A percentile compares a stretch with the other conserved stretches of the same genome.
These are phyloP conservation scores for Apogon hyalosoma DNA, from an alignment of 2,797 vertebrate genomes.

Conservation along the genomic window DNA sequence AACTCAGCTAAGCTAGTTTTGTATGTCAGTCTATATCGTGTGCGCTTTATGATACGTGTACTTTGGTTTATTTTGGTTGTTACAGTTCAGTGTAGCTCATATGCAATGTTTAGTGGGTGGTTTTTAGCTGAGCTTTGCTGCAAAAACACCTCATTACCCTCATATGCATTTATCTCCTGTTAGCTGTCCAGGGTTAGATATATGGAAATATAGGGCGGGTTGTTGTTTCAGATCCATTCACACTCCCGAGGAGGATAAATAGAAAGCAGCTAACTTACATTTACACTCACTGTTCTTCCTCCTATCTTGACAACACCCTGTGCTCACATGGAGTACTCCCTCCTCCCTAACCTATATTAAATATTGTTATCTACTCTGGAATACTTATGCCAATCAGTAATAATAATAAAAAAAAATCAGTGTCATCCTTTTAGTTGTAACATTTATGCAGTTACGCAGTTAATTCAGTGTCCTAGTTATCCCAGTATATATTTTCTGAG, in stretches of 20 bases:
- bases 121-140: constrained; percentile 8
- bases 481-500: neutral
- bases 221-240: constrained; percentile 10
- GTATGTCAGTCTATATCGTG: neutral
- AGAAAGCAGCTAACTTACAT: neutral
- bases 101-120: constrained; percentile 6
- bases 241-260: neutral
- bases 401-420: too few species aligned
- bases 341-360: too few species aligned
- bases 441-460: too few species aligned
- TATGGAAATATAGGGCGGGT: constrained; percentile 5
- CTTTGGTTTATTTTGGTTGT: neutral
- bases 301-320: neutral
- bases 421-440: too few species aligned
- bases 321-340: neutral
- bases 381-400: too few species aligned
- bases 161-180: constrained; percentile 1
- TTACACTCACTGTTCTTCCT: neutral
- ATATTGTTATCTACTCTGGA: too few species aligned
- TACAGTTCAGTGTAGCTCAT: neutral
- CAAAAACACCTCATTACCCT: constrained; percentile 15
- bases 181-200: constrained; percentile 3
- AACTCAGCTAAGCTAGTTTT: neutral
- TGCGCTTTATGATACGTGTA: neutral
- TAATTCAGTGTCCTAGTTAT: too few species aligned